Evolutionary conservation across 1,140 invertebrate species (phyloP), one percentile per base, ranked within the genome.

Genomic region (Dendrolimus punctatus): DNA sequence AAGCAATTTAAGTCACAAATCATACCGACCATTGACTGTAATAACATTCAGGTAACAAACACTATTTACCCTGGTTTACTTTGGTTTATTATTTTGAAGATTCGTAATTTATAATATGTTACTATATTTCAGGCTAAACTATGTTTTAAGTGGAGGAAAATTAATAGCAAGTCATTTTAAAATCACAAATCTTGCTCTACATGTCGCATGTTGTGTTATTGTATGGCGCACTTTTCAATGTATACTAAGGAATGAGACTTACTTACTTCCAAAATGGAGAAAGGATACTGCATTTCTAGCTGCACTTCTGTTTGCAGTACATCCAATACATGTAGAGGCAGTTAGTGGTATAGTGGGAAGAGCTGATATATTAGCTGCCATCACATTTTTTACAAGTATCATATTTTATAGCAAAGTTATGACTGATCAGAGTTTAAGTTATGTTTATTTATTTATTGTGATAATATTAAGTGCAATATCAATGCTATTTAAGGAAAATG

Each of bases 291-390:
- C 90, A 55, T 92, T 92, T 77, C 76, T 93, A 56, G 89, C 93
- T 40, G 88, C 95, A 49, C 64, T 95, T 0, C 71, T 99, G 43
- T 99, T 98, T 90, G 91, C 95, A 48, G 92, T 96, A 39, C 98
- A 99, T 90, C 98, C 98, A 38, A 90, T 99, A 52, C 98, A 99
- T 87, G 94, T 94, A 38, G 98, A 99, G 83, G 95, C 96, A 4
- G 95, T 99, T 2, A 94, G 95, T 47, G 97, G 96, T 7, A 91
- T 99, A 53, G 98, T 99, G n/a, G 97, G 98, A 6, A 89, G 97
- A 62, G 97, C 98, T 5, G 98, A 99, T 83, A 80, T 98, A 39
- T 84, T 98, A 53, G 93, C 93, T 66, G 90, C 93, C 40, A 87
- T 95, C 40, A 93, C 96, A 67, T 95, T 93, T 70, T 91, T 96